These are phyloP conservation scores for Pachypeltis micranthus DNA, from an alignment of 1,140 invertebrate genomes.

Conservation along the genomic window DNA sequence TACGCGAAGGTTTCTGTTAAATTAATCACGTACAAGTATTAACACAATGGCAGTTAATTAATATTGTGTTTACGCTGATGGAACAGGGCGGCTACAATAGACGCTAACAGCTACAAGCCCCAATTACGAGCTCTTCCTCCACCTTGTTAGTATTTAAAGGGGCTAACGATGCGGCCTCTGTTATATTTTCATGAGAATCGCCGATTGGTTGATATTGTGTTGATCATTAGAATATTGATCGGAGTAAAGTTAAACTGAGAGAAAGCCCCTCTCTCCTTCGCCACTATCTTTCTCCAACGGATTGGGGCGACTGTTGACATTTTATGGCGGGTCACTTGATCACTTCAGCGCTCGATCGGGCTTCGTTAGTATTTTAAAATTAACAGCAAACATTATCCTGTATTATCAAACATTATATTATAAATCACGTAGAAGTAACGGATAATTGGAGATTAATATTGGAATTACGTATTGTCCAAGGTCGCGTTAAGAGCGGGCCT, in stretches of 20 bases:
- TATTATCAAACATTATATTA: too few species aligned
- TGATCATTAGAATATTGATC: not conserved
- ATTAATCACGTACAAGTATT: conserved; percentile 5
- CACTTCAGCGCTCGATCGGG: too few species aligned
- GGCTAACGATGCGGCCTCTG: not conserved
- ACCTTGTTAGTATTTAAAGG: conserved; percentile 6
- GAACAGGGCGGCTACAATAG: conserved; percentile 3
- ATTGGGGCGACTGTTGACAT: too few species aligned
- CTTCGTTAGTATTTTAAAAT: too few species aligned
- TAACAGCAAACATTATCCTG: too few species aligned
- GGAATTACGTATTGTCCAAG: too few species aligned
- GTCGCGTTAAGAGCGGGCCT: too few species aligned
- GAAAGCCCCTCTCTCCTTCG: too few species aligned
- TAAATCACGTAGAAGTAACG: too few species aligned
- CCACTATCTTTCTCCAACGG: too few species aligned
- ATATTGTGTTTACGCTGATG: conserved; percentile 8
- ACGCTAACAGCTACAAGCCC: conserved; percentile 3
- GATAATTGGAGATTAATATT: too few species aligned
- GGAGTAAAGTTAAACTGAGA: not conserved
- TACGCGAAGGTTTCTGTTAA: not conserved
- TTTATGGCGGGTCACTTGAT: too few species aligned
- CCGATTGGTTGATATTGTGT: not conserved
- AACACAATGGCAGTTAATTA: conserved; percentile 4
- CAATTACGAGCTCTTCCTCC: not conserved
- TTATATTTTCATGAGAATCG: not conserved